These are phyloP conservation scores for Andrena camellia DNA, from an alignment of 2,888 invertebrate species.

Conservation along the genomic window DNA sequence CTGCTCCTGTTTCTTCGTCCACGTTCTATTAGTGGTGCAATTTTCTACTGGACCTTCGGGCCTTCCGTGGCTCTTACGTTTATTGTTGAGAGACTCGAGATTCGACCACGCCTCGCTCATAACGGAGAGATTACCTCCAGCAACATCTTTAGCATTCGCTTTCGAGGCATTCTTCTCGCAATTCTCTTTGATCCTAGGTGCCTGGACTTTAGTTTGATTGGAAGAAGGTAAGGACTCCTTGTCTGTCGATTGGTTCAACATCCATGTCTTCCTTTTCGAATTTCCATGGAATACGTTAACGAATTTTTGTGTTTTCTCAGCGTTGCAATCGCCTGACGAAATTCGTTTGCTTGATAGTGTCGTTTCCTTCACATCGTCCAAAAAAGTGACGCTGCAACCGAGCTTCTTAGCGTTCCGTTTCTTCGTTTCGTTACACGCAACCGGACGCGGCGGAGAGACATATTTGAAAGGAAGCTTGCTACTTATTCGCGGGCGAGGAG, in stretches of 20 bases:
- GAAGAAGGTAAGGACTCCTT: neutral
- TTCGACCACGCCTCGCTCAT: slow-evolving; percentile 59
- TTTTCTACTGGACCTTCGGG: neutral
- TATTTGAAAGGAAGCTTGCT: slow-evolving; percentile 2
- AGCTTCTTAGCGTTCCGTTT: slow-evolving; percentile 46
- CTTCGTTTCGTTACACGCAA: slow-evolving; percentile 2
- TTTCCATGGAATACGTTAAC: neutral
- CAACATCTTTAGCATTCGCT: neutral
- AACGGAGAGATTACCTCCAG: slow-evolving; percentile 39
- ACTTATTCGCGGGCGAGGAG: neutral
- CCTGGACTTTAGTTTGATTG: neutral
- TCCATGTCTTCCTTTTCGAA: neutral
- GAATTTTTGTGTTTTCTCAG: neutral
- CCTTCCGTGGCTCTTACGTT: neutral
- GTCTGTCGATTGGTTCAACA: too few species aligned
- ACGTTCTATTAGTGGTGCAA: neutral
- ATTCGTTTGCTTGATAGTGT: neutral
- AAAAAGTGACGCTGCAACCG: slow-evolving; percentile 52
- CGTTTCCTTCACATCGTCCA: slow-evolving; percentile 17
- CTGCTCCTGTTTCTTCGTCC: neutral
- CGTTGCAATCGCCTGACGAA: neutral
- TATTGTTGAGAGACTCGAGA: neutral
- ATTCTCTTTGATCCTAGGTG: neutral
- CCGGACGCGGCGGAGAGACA: neutral
- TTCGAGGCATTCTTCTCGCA: neutral